A percentile compares a stretch with the other conserved stretches of the same genome.
phyloP scores from a whole-genome alignment of 2,888 invertebrate species.

The Leuctra nigra region DNA sequence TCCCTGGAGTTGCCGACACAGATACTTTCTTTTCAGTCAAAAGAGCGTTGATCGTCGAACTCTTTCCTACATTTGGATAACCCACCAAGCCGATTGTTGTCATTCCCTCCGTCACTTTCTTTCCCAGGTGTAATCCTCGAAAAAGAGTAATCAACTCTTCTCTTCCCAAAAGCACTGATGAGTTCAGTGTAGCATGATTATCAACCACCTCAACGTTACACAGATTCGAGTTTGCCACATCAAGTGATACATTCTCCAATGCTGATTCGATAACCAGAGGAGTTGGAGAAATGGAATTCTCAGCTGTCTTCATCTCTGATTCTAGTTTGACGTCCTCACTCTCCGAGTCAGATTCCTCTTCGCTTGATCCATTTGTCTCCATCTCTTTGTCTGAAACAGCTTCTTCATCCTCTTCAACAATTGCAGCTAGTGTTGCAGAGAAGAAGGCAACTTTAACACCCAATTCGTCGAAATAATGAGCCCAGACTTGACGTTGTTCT shows the following conservation, averaged over 20 bases:
- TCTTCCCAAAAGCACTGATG: constrained; percentile 55
- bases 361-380: too few species aligned
- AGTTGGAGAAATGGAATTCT: not conserved
- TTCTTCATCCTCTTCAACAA: constrained; percentile 34
- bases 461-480: constrained; percentile 68
- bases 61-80: constrained; percentile 99
- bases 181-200: constrained; percentile 40
- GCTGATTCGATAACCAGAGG: constrained; percentile 29
- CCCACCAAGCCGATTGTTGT: constrained; percentile 92
- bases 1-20: constrained; percentile 97
- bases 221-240: not conserved
- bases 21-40: constrained; percentile 71
- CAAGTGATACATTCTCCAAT: too few species aligned
- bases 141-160: constrained; percentile 66
- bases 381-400: constrained; percentile 29
- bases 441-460: constrained; percentile 78
- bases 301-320: not conserved
- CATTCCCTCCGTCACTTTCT: constrained; percentile 45
- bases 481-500: constrained; percentile 76
- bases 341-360: constrained; percentile 23
- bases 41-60: constrained; percentile 94
- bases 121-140: constrained; percentile 49
- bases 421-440: constrained; percentile 64
- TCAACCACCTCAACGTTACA: not conserved
- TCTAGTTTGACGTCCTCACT: constrained; percentile 20